Percentiles rank a stretch among this genome's conserved stretches.
Evolutionary conservation across 2,888 invertebrate genomes (phyloP).

Genomic region (Micropterix aruncella): DNA sequence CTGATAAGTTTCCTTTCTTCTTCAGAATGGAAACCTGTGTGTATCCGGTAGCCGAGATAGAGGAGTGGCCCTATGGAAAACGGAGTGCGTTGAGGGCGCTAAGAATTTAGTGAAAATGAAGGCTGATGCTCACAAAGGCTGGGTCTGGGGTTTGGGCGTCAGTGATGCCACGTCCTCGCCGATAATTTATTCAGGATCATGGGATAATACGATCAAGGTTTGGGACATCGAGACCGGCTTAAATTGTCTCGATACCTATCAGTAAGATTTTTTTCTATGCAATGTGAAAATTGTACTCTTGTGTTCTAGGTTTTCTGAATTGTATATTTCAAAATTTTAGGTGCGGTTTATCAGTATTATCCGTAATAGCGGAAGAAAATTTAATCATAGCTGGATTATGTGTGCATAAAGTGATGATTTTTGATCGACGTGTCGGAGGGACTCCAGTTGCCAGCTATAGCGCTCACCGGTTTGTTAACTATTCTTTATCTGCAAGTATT

Average conservation of each 20-base stretch:
- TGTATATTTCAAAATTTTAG: conserved; percentile 17
- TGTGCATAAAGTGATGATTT: conserved; percentile 36
- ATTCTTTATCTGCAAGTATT: too few relatives aligned
- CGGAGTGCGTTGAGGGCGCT: conserved; percentile 21
- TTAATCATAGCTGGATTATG: conserved; percentile 39
- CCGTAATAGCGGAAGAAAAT: conserved; percentile 30
- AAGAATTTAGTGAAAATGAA: conserved; percentile 22
- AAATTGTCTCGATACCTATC: conserved; percentile 30
- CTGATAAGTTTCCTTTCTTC: not conserved
- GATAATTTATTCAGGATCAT: conserved; percentile 42
- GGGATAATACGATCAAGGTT: conserved; percentile 44
- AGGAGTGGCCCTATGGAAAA: conserved; percentile 37
- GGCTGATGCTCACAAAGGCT: conserved; percentile 41
- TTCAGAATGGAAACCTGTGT: conserved; percentile 32
- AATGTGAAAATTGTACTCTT: too few relatives aligned
- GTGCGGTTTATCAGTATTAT: conserved; percentile 38
- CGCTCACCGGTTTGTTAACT: conserved; percentile 24
- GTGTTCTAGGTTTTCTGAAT: too few relatives aligned
- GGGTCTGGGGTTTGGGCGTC: conserved; percentile 47
- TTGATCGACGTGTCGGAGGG: conserved; percentile 32
- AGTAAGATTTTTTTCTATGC: conserved; percentile 16
- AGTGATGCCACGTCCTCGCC: conserved; percentile 25
- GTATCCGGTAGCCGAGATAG: conserved; percentile 45
- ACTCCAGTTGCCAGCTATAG: conserved; percentile 28
- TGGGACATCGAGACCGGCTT: conserved; percentile 36